These are phyloP conservation scores for Myiothlypis chrysogaster DNA, from an alignment of 2,797 vertebrate genomes.

Conservation along the genomic window DNA sequence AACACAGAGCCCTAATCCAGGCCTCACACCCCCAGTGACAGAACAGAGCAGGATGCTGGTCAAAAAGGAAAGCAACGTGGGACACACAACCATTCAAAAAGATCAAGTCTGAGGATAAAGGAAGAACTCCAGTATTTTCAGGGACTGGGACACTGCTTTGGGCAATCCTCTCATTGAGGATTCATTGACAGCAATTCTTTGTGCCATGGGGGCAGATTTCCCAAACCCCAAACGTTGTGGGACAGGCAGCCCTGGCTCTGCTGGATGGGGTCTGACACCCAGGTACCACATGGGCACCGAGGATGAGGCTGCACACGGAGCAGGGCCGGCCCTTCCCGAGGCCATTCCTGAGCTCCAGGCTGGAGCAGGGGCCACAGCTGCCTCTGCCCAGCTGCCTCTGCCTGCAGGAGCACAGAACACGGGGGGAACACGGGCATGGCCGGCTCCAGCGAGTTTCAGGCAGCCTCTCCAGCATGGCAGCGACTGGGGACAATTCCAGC, in stretches of 20 bases:
- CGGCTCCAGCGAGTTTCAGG: not conserved
- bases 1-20: not conserved
- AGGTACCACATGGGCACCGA: fast-evolving
- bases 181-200: fast-evolving
- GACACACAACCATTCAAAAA: not conserved
- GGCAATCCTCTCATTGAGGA: not conserved
- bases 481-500: not conserved
- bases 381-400: not conserved
- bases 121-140: fast-evolving
- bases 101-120: not conserved
- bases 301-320: fast-evolving
- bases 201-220: fast-evolving
- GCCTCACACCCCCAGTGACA: not conserved
- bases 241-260: fast-evolving
- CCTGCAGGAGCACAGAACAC: not conserved
- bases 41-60: fast-evolving
- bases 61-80: not conserved
- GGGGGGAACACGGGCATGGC: fast-evolving
- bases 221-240: fast-evolving
- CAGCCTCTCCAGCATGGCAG: not conserved
- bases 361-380: not conserved
- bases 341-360: fast-evolving
- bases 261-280: fast-evolving
- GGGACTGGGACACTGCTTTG: fast-evolving
- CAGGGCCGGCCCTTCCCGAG: fast-evolving